Conservation (phyloP, 2,888 invertebrate genomes). For the Calameuta idolon region DNA sequence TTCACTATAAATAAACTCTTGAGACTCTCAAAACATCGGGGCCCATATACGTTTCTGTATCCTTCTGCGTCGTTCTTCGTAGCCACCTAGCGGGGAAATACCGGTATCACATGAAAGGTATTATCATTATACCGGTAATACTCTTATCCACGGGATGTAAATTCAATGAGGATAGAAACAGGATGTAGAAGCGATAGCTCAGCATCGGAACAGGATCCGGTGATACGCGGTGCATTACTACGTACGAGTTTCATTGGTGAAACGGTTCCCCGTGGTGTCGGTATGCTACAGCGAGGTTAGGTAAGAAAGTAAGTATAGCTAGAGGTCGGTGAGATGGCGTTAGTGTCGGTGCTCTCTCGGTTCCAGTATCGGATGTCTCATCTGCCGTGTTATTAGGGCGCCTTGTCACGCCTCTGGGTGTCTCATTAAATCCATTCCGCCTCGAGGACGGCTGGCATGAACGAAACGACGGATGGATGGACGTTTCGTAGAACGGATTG, state of each 20-base stretch:
- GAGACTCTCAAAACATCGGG: background rate
- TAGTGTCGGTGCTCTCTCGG: conserved; percentile 1
- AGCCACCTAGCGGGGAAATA: background rate
- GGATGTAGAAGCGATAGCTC: background rate
- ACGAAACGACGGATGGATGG: background rate
- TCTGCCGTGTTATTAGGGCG: conserved; percentile 46
- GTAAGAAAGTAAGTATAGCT: background rate
- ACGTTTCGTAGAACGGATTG: conserved; percentile 8
- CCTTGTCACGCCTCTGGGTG: conserved; percentile 48
- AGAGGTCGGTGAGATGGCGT: background rate
- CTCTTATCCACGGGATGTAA: background rate
- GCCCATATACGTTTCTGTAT: background rate
- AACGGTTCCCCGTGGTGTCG: background rate
- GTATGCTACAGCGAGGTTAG: background rate
- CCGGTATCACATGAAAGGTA: background rate
- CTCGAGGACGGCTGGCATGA: conserved; percentile 8
- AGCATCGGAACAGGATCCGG: background rate
- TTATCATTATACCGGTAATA: background rate
- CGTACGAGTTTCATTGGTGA: background rate
- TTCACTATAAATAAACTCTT: background rate
- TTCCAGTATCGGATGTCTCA: conserved; percentile 38
- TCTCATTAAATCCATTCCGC: conserved; percentile 53
- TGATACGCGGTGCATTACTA: background rate
- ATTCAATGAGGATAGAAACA: background rate
- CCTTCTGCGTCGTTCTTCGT: background rate